A percentile compares a stretch with the other conserved stretches of the same genome.
phyloP scores from a whole-genome alignment of 2,888 invertebrate genomes.

The Synergus umbraculus region DNA sequence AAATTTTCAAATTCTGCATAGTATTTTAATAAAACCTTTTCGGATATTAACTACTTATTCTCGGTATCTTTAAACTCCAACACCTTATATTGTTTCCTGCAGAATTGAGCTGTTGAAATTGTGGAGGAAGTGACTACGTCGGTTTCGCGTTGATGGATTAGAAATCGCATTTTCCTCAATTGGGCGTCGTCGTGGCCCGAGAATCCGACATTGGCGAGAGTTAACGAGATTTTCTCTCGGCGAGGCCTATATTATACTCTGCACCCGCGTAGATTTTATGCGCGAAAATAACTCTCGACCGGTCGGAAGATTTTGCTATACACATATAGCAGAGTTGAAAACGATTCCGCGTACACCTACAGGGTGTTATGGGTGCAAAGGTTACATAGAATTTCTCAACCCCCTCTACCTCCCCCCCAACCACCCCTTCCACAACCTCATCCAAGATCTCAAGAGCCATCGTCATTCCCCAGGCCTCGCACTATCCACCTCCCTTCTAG shows the following conservation, averaged over 20 bases:
- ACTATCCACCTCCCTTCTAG: conserved; percentile 39
- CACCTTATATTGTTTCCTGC: no score
- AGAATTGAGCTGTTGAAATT: not conserved
- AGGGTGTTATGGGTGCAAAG: conserved; percentile 47
- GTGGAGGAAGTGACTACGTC: not conserved
- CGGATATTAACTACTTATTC: no score
- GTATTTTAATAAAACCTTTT: no score
- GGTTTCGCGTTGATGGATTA: conserved; percentile 61
- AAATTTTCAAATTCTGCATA: no score
- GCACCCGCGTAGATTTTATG: conserved; percentile 6
- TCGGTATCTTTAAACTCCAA: no score
- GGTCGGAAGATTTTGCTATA: conserved; percentile 49
- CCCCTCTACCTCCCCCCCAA: not conserved
- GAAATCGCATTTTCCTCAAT: conserved; percentile 70
- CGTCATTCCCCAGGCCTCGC: conserved; percentile 34
- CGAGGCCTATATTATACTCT: conserved; percentile 58
- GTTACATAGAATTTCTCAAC: conserved; percentile 46
- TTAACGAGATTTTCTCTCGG: conserved; percentile 60
- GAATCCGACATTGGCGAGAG: conserved; percentile 65
- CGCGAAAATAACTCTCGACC: conserved; percentile 61
- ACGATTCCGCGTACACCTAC: conserved; percentile 45
- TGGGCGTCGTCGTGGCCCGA: conserved; percentile 62
- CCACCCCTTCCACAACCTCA: not conserved
- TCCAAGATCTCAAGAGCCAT: conserved; percentile 17
- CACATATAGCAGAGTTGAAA: conserved; percentile 43